Evolutionary conservation across 2,113 vertebrate species (phyloP).

Genomic region (Hassar affinis): DNA sequence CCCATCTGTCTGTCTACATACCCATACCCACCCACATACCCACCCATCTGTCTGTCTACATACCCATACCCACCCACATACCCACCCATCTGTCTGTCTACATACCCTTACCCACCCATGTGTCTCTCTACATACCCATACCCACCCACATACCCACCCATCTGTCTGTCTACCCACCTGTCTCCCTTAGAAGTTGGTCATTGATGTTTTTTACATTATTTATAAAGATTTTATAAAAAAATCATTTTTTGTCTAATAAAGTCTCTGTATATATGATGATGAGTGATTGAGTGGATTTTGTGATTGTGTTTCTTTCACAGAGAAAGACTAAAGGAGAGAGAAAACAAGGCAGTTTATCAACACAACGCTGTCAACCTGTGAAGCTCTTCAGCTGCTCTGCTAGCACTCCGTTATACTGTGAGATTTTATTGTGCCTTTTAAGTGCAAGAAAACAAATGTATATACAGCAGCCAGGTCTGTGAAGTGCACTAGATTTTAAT

Average conservation of each 20-base stretch:
- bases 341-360: slow-evolving; percentile 45
- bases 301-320: slow-evolving; percentile 56
- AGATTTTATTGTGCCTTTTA: too few relatives aligned
- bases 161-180: too few relatives aligned
- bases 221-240: neutral
- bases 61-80: too few relatives aligned
- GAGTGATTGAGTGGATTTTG: neutral
- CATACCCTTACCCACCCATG: too few relatives aligned
- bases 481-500: neutral
- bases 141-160: too few relatives aligned
- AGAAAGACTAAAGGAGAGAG: slow-evolving; percentile 12
- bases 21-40: too few relatives aligned
- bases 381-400: neutral
- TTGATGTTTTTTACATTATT: neutral
- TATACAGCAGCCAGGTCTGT: too few relatives aligned
- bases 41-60: neutral
- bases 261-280: neutral
- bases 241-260: too few relatives aligned
- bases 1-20: too few relatives aligned
- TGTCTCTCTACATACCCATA: too few relatives aligned
- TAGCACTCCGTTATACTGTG: neutral
- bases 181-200: neutral
- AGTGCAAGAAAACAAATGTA: neutral
- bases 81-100: too few relatives aligned
- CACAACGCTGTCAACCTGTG: slow-evolving; percentile 27